Evolutionary conservation across 2,113 vertebrate genomes (phyloP).

Genomic region (Aspidoscelis tigris): DNA sequence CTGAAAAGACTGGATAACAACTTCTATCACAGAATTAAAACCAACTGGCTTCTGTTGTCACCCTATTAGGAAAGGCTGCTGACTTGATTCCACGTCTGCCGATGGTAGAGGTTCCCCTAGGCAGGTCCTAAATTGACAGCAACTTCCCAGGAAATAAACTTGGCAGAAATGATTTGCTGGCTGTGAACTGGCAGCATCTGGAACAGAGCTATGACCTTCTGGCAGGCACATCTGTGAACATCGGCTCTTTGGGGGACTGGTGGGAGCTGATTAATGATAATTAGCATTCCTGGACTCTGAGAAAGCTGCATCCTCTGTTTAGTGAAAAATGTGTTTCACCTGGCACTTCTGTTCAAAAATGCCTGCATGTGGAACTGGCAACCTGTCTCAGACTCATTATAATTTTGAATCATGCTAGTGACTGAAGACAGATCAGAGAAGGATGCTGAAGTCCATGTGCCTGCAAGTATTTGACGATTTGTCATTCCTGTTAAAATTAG

Average conservation of each 20-base stretch:
- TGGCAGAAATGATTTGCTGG: not conserved
- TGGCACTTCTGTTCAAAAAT: not conserved
- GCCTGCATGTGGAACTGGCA: not conserved
- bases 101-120: not conserved
- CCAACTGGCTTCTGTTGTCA: not conserved
- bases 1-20: not conserved
- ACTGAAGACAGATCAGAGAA: not conserved
- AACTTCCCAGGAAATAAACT: not conserved
- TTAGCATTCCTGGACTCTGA: conserved; percentile 11
- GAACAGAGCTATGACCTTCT: not conserved
- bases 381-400: not conserved
- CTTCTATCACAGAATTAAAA: not conserved
- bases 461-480: not conserved
- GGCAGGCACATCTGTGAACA: conserved; percentile 7
- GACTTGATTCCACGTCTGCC: not conserved
- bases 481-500: not conserved
- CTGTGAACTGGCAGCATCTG: not conserved
- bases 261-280: not conserved
- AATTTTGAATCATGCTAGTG: not conserved
- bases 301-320: not conserved
- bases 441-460: not conserved
- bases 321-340: not conserved
- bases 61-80: not conserved
- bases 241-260: not conserved
- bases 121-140: not conserved